Base-by-base conservation (phyloP, 1,140 invertebrate genomes). In the Cryptotermes secundus region DNA sequence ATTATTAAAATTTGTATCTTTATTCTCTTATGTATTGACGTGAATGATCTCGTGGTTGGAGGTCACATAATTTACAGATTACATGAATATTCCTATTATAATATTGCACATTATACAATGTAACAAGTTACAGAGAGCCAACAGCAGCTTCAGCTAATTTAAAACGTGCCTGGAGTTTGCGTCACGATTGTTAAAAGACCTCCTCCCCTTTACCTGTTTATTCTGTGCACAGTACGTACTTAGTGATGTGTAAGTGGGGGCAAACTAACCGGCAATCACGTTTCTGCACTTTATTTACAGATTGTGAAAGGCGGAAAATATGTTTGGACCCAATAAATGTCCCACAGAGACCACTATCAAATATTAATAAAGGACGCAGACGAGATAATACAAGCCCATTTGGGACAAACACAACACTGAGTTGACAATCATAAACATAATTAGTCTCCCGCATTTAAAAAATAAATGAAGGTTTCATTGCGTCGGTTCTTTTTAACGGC, bases 271-370 rank as follows among this genome's bases (percentile, higher is more conserved):
- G 59, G 7, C 31, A 72, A 72, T 72, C 26, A 72, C 14, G 59
- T 31, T 16, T n/a, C 26, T 31, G 59, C 16, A 14, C n/a, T 72
- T 59, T 72, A 72, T 72, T 72, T 72, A 72, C 26, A 72, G 59
- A 72, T 72, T 72, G 59, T 72, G 59, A 31, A 72, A 72, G n/a
- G 59, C 14, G 59, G 26, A 72, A 72, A 72, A 72, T 72, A 31
- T 72, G 59, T 72, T 72, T 72, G 59, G 59, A 72, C 59, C 16
- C 59, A 31, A 72, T 72, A 72, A 72, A 72, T 72, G 59, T 72
- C 59, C 59, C 59, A 72, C 59, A 26, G 59, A 72, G 59, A 72
- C 59, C 59, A 26, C n/a, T n/a, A 72, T 72, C 59, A 72, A 72
- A 72, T 31, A 72, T 72, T 72, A 72, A 72, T 72, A 31, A 72